These are phyloP conservation scores for Muschampia plurimacula DNA, from an alignment of 2,888 invertebrate genomes.

Conservation along the genomic window DNA sequence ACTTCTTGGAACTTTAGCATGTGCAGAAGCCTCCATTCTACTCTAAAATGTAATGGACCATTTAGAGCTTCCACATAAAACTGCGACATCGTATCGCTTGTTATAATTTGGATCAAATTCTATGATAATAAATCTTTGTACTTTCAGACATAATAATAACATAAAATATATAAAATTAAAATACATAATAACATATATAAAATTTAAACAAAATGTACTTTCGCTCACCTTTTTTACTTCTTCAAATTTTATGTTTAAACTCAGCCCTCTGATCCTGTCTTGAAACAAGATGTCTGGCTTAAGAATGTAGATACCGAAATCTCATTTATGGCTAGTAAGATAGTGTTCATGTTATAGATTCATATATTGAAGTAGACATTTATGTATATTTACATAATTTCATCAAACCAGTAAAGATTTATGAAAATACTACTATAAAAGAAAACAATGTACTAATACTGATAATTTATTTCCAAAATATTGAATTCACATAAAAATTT, in stretches of 20 bases:
- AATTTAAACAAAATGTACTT: too few species aligned
- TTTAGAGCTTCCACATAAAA: too few species aligned
- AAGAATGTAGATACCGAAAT: neutral
- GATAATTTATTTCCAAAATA: neutral
- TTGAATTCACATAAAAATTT: slow-evolving; percentile 14
- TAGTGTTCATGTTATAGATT: too few species aligned
- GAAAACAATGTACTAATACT: neutral
- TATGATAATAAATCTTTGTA: neutral
- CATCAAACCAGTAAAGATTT: too few species aligned
- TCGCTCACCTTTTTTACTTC: too few species aligned
- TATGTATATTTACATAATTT: too few species aligned
- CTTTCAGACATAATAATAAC: too few species aligned
- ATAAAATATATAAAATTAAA: too few species aligned
- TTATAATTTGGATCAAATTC: neutral
- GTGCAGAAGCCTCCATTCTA: slow-evolving; percentile 15
- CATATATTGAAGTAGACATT: too few species aligned
- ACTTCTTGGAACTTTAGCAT: slow-evolving; percentile 20
- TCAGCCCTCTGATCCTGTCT: neutral
- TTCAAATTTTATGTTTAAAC: neutral
- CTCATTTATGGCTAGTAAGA: neutral
- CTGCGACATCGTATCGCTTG: too few species aligned
- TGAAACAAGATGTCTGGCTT: neutral
- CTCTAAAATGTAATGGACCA: neutral
- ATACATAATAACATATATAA: too few species aligned
- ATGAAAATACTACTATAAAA: neutral